Percentiles rank a stretch among this genome's conserved stretches.
Conservation (phyloP, 2,797 vertebrate species). For the Silurus aristotelis region DNA sequence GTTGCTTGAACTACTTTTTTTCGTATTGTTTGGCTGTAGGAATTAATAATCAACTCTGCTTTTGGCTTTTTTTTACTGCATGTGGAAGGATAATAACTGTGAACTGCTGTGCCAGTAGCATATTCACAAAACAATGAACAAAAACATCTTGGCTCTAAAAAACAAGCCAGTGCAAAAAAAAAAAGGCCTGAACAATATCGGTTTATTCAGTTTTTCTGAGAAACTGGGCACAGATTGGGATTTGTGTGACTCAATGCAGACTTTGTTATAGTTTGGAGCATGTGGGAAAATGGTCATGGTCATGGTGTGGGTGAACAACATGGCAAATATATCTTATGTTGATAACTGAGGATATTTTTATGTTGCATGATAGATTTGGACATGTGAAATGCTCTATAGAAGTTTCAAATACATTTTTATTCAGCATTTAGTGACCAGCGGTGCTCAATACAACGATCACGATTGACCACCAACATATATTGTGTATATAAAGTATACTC, state of each 20-base stretch:
- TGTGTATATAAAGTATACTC: too few species aligned
- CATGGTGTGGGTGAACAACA: slow-evolving; percentile 6
- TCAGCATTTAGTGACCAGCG: too few species aligned
- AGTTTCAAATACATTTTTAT: not conserved
- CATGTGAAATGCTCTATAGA: not conserved
- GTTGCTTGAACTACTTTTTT: not conserved
- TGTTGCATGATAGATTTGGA: not conserved
- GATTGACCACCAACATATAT: too few species aligned
- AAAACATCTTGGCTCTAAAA: slow-evolving; percentile 6
- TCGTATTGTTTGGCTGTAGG: not conserved
- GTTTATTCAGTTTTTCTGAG: slow-evolving; percentile 35
- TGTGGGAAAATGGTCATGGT: slow-evolving; percentile 9
- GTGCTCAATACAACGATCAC: too few species aligned
- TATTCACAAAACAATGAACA: slow-evolving; percentile 4
- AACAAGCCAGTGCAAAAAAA: not conserved
- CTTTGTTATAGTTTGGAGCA: slow-evolving; percentile 11
- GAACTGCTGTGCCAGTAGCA: not conserved
- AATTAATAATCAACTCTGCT: not conserved
- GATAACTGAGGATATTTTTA: slow-evolving; percentile 1
- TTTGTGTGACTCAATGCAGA: slow-evolving; percentile 25
- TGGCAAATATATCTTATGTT: not conserved
- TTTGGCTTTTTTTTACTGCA: slow-evolving; percentile 1
- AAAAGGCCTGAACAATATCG: slow-evolving; percentile 31
- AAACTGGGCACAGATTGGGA: not conserved
- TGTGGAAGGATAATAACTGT: slow-evolving; percentile 7